Percentiles rank a stretch among this genome's conserved stretches.
phyloP scores from a whole-genome alignment of 2,797 vertebrate genomes.

The Danio jaintianensis region DNA sequence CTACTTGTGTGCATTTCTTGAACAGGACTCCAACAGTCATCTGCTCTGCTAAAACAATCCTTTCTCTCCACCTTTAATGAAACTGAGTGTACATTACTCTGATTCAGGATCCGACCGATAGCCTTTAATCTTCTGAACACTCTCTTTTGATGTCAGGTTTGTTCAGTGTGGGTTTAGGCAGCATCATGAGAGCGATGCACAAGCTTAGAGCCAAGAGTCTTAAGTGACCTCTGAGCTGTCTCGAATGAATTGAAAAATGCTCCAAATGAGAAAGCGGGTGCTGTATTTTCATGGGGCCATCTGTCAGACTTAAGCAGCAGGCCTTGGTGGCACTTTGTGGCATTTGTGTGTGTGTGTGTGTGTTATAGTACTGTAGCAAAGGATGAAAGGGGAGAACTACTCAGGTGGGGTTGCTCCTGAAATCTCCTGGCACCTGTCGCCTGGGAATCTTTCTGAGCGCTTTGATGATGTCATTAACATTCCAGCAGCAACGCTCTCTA shows the following conservation, averaged over 20 bases:
- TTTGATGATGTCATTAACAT: constrained; percentile 65
- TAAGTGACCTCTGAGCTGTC: constrained; percentile 37
- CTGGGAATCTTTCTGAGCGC: constrained; percentile 47
- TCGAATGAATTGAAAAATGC: constrained; percentile 40
- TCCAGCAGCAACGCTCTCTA: constrained; percentile 39
- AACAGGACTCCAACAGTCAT: not conserved
- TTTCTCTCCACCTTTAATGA: constrained; percentile 40
- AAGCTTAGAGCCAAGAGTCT: constrained; percentile 34
- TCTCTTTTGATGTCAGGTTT: constrained; percentile 46
- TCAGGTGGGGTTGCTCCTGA: constrained; percentile 56
- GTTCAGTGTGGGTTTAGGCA: constrained; percentile 31
- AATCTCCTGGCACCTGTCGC: constrained; percentile 57
- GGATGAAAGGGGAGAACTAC: constrained; percentile 50
- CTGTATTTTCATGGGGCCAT: constrained; percentile 9
- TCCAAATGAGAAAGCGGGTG: not conserved
- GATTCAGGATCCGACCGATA: constrained; percentile 36
- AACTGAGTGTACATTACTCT: constrained; percentile 41
- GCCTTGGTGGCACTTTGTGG: constrained; percentile 32
- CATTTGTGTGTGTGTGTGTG: constrained; percentile 31
- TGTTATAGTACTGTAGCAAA: constrained; percentile 26
- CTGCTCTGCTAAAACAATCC: not conserved
- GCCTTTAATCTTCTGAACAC: constrained; percentile 47
- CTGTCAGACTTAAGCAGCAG: constrained; percentile 43
- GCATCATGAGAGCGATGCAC: constrained; percentile 5
- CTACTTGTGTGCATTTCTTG: not conserved